Evolutionary conservation across 2,113 vertebrate species (phyloP), one percentile per base, ranked within the genome.

Genomic region (Erythrocercus mccallii): DNA sequence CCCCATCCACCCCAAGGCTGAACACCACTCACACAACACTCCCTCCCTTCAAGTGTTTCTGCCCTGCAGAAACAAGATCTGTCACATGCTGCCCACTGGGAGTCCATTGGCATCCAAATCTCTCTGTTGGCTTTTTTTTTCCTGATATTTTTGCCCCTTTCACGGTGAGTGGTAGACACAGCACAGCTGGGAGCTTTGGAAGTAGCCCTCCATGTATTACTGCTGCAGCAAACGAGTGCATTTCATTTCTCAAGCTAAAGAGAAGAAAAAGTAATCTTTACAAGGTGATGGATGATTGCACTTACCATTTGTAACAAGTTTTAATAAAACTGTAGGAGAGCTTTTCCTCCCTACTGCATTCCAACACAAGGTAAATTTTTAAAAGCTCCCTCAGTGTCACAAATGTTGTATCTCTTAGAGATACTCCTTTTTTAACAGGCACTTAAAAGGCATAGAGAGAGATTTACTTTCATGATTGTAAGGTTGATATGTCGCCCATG

Each of bases 221-320:
- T 84, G 83, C 83, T 88, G 33, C 56, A 78, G 57, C 56, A 81
- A 96, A 89, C 48, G 38, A 81, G 69, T 38, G 69, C 38, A 21
- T 84, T 95, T 95, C 44, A 94, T 89, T 94, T 81, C 73, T 94
- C 45, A 51, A 48, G 8, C 53, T 76, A 50, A 73, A 89, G 74
- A 81, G 62, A 81, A 62, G 82, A 77, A 96, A 96, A 66, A 64
- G 53, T 45, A 81, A 86, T 95, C 77, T 61, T 7, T 69, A 68
- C n/a, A 45, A 74, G 77, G 64, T 90, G 91, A 93, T 90, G 88
- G 93, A 91, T 89, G 93, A 81, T 30, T 35, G 57, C 40, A 27
- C 61, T 91, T 57, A 81, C n/a, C 37, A 27, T 78, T 94, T 79
- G 53, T 65, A 91, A 81, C 72, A 88, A 62, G 35, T 79, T 81